Base-by-base conservation (phyloP, 2,888 invertebrate species). In the Chirona hameri region DNA sequence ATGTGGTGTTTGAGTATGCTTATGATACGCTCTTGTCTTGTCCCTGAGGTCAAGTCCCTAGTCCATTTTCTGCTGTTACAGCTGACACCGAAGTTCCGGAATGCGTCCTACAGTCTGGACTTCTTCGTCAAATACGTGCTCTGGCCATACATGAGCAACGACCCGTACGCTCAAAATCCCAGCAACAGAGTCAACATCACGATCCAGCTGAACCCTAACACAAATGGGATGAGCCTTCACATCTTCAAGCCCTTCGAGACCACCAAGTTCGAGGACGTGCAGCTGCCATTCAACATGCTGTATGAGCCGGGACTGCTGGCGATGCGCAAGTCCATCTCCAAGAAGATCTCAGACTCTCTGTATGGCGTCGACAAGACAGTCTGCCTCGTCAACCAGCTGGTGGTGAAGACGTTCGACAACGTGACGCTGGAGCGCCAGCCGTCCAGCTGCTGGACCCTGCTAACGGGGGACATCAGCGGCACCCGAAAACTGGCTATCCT, bases 311-410 rank as follows among this genome's bases (percentile, higher is more conserved):
- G n/a, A 15, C 48, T 46, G 1, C 18, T 79, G 15, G 27, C 27
- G 5, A 48, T 79, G 52, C 79, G 79, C 79, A 48, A 79, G 27
- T 52, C 79, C 3, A 15, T 52, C 48, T 12, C n/a, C n/a, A n/a
- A n/a, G 81, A 65, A 81, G 57, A n/a, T 69, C 7, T 4, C 10
- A 57, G 72, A 76, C 76, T 21, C 80, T 24, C 24, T 46, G 7
- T 39, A 24, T 31, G 57, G 82, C 55, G 79, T 52, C 27, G 79
- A 79, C 48, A 79, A 79, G 27, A 24, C 48, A 15, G 52, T 27
- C 24, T 86, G 86, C 84, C 84, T 84, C 69, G 85, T 85, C 39
- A 85, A 85, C 65, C 84, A 85, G 81, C 83, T 83, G 39, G 85
- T 85, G 55, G 84, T 86, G 76, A 84, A 85, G 82, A 86, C 86